Conservation (phyloP, 2,113 vertebrate genomes). For the Uria aalge region DNA sequence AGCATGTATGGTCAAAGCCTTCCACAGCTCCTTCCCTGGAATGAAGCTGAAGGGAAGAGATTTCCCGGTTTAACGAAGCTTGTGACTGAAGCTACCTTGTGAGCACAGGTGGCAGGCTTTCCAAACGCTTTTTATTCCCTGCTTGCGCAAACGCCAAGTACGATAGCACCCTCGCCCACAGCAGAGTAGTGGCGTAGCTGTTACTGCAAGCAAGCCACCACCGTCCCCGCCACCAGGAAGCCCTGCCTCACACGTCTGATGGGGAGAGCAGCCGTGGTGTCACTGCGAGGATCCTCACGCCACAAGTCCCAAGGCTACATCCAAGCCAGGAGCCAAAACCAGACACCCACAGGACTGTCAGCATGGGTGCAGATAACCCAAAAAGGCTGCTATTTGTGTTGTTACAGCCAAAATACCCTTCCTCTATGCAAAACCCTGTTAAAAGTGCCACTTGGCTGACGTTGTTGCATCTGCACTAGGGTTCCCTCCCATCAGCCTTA, state of each 20-base stretch:
- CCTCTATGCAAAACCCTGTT: not conserved
- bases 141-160: not conserved
- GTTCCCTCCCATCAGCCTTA: not conserved
- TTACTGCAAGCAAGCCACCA: not conserved
- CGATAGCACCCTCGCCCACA: not conserved
- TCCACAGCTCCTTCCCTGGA: not conserved
- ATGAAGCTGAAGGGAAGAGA: not conserved
- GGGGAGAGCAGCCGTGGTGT: fast-evolving
- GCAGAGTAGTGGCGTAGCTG: fast-evolving
- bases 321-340: not conserved
- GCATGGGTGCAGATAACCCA: not conserved
- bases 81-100: not conserved
- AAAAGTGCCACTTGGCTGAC: not conserved
- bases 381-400: not conserved
- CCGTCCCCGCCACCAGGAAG: not conserved
- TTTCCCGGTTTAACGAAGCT: not conserved
- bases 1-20: not conserved
- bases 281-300: fast-evolving
- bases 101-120: not conserved
- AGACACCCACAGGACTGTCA: not conserved
- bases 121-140: not conserved
- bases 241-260: not conserved
- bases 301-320: not conserved
- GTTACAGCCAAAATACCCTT: not conserved
- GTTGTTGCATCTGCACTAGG: fast-evolving